Base-by-base conservation (phyloP, 2,797 vertebrate species). In the Eulemur rubriventer region DNA sequence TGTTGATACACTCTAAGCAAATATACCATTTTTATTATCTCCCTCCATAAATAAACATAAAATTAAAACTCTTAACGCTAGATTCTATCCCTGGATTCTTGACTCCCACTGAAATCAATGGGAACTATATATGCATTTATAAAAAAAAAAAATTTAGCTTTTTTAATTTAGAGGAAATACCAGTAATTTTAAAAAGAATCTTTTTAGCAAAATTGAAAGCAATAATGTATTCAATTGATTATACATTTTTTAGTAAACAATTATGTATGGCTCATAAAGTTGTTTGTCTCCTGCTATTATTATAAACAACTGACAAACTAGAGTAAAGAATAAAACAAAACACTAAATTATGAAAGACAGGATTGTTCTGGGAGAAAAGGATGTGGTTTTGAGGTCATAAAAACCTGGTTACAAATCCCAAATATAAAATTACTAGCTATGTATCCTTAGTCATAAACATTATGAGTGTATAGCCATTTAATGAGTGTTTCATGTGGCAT, bases 1-100 rank as follows among this genome's bases (percentile, higher is more conserved):
- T 69, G 59, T 70, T 61, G 70, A 95, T 88, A 91, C 22, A 81
- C 9, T 81, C 55, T 79, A 78, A 95, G 48, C 35, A 95, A 88
- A 81, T 4, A 72, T 38, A 43, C 4, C 4, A 41, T 91, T 94
- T 98, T 96, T 81, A 94, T 73, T 94, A 83, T 26, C 38, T 97
- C 65, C 87, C 90, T 50, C 8, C 88, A 2, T 46, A 95, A 97
- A 96, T 70, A 93, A 96, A 89, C 18, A 84, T 93, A 94, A 98
- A 96, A 46, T 97, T 95, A 67, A 96, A 78, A 86, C 81, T 89
- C 69, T 98, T 94, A 96, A 96, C 70, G 38, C 69, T 96, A 85
- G 33, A 86, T 83, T 55, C 59, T 72, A 67, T 61, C 41, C 48
- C 75, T 80, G 26, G 24, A 83, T 83, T 97, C 48, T 89, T 57